A percentile compares a stretch with the other conserved stretches of the same genome.
Evolutionary conservation across 2,797 vertebrate genomes (phyloP).

Genomic region (Antrozous pallidus): DNA sequence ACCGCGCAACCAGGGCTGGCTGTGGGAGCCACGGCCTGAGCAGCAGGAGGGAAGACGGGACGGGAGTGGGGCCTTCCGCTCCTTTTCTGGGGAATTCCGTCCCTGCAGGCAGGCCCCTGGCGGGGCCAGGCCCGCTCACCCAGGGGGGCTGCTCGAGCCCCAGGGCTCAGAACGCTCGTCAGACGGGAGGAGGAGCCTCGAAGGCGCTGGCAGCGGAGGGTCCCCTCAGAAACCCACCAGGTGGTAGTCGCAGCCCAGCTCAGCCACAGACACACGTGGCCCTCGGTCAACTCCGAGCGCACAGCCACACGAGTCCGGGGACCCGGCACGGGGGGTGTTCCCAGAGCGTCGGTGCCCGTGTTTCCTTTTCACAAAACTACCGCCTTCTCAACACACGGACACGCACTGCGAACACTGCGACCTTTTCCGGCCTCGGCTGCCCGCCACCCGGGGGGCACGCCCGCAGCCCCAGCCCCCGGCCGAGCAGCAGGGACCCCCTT

Average conservation of each 20-base stretch:
- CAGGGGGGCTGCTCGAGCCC: fast-evolving
- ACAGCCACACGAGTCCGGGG: too few relatives aligned
- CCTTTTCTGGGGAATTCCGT: not conserved
- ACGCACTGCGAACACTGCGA: too few relatives aligned
- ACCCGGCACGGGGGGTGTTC: too few relatives aligned
- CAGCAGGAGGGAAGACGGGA: too few relatives aligned
- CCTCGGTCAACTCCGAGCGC: too few relatives aligned
- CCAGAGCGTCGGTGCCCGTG: too few relatives aligned
- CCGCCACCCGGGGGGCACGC: too few relatives aligned
- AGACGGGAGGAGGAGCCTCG: not conserved
- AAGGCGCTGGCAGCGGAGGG: not conserved
- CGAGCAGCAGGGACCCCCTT: not conserved
- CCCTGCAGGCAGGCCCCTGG: not conserved
- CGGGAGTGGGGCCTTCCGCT: fast-evolving
- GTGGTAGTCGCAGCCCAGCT: not conserved
- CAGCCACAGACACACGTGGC: fast-evolving
- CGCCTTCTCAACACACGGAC: too few relatives aligned
- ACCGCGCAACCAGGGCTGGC: too few relatives aligned
- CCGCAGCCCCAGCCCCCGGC: too few relatives aligned
- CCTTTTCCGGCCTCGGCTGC: too few relatives aligned
- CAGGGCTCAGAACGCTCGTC: fast-evolving
- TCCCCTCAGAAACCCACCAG: not conserved
- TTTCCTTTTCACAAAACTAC: too few relatives aligned
- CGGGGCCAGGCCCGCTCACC: fast-evolving
- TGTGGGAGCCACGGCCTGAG: not conserved